Conservation (phyloP, 2,888 invertebrate species). For the Camptogramma bilineatum region DNA sequence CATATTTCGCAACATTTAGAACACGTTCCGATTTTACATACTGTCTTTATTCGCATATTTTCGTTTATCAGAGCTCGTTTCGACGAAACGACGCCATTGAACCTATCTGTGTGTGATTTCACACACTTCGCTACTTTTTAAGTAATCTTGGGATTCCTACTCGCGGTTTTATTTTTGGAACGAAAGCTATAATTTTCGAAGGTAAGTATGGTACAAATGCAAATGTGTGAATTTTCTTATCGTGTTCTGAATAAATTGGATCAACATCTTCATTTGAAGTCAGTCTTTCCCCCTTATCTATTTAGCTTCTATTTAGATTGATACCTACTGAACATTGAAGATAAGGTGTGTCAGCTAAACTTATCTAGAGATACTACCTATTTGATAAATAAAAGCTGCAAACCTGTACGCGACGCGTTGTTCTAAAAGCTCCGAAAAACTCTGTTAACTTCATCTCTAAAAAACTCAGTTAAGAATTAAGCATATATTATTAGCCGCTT, state of each 20-base stretch:
- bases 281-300: not conserved
- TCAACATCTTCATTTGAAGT: not conserved
- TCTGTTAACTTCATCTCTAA: not conserved
- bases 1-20: slow-evolving; percentile 22
- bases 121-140: slow-evolving; percentile 26
- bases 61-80: slow-evolving; percentile 34
- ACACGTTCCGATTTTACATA: slow-evolving; percentile 31
- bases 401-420: too few relatives aligned
- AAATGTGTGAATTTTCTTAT: not conserved
- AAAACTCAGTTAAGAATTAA: slow-evolving; percentile 8
- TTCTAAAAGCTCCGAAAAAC: not conserved
- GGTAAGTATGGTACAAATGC: not conserved
- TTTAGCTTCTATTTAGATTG: too few relatives aligned
- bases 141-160: slow-evolving; percentile 21
- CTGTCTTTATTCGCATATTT: slow-evolving; percentile 23
- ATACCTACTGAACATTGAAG: too few relatives aligned
- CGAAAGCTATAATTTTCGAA: slow-evolving; percentile 14
- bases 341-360: too few relatives aligned
- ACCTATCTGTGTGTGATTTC: slow-evolving; percentile 26
- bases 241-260: not conserved
- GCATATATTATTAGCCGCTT: slow-evolving; percentile 8
- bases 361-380: too few relatives aligned
- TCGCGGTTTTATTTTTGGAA: slow-evolving; percentile 8
- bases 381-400: too few relatives aligned
- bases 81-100: slow-evolving; percentile 31